Evolutionary conservation across 1,140 invertebrate species (phyloP).

Genomic region (Halesus radiatus): DNA sequence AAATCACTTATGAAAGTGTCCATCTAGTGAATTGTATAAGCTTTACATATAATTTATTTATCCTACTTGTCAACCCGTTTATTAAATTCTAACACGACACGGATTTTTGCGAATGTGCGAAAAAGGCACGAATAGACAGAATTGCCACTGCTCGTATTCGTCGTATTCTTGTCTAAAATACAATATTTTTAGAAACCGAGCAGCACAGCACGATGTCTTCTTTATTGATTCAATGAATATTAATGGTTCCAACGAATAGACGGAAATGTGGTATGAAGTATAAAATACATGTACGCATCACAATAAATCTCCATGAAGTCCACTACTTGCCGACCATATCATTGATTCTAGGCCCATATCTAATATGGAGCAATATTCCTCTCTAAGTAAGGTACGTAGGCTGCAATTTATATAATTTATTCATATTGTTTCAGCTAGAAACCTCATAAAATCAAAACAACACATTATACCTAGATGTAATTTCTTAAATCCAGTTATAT

Average conservation of each 20-base stretch:
- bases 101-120: too few relatives aligned
- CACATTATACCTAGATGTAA: background rate
- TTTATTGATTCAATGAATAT: constrained; percentile 44
- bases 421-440: background rate
- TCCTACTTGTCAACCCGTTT: too few relatives aligned
- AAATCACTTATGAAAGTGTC: too few relatives aligned
- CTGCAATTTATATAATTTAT: too few relatives aligned
- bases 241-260: constrained; percentile 30
- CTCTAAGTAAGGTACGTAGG: too few relatives aligned
- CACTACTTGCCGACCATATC: background rate
- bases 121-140: too few relatives aligned
- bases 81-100: too few relatives aligned
- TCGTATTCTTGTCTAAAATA: background rate
- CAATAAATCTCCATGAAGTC: constrained; percentile 36
- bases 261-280: constrained; percentile 32
- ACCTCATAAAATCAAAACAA: background rate
- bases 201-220: constrained; percentile 19
- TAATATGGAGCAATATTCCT: too few relatives aligned
- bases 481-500: background rate
- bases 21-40: too few relatives aligned
- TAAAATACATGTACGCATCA: constrained; percentile 27
- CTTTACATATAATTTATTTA: too few relatives aligned
- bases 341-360: background rate
- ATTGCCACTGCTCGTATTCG: too few relatives aligned
- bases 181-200: constrained; percentile 3